A percentile compares a stretch with the other conserved stretches of the same genome.
Conservation (phyloP, 2,113 vertebrate genomes). For the Paedocypris sp. region DNA sequence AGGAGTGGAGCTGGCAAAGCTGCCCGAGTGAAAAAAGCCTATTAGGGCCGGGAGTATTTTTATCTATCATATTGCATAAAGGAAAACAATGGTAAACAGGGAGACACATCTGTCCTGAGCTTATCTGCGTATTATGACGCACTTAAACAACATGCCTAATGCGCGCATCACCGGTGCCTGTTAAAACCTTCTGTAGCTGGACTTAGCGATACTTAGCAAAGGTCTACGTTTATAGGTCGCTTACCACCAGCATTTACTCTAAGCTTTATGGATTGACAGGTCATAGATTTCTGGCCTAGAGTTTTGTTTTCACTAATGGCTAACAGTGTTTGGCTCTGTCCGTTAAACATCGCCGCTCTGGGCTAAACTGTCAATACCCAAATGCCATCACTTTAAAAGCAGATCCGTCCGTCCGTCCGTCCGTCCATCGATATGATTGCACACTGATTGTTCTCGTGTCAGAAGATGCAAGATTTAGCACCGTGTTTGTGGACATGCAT, state of each 20-base stretch:
- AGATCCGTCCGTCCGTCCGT: too few relatives aligned
- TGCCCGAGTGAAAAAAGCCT: conserved; percentile 25
- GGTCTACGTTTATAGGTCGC: conserved; percentile 13
- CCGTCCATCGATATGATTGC: too few relatives aligned
- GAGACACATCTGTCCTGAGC: conserved; percentile 53
- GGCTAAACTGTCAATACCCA: too few relatives aligned
- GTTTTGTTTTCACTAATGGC: neutral
- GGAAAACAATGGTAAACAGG: conserved; percentile 51
- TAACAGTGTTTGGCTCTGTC: neutral
- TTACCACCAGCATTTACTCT: conserved; percentile 9
- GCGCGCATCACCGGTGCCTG: conserved; percentile 25
- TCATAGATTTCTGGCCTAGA: conserved; percentile 1
- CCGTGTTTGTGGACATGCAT: too few relatives aligned
- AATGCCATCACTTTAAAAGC: too few relatives aligned
- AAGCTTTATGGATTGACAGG: neutral
- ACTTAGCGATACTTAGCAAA: conserved; percentile 15
- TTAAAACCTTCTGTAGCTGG: conserved; percentile 24
- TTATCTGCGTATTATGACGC: conserved; percentile 44
- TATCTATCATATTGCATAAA: conserved; percentile 45
- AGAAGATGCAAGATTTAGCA: too few relatives aligned
- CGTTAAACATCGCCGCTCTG: too few relatives aligned
- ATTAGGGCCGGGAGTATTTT: conserved; percentile 26
- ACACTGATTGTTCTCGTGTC: too few relatives aligned
- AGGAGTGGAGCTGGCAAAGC: conserved; percentile 2
- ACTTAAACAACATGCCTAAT: conserved; percentile 34